Evolutionary conservation across 2,888 invertebrate species (phyloP).

Genomic region (Pollenia angustigena): DNA sequence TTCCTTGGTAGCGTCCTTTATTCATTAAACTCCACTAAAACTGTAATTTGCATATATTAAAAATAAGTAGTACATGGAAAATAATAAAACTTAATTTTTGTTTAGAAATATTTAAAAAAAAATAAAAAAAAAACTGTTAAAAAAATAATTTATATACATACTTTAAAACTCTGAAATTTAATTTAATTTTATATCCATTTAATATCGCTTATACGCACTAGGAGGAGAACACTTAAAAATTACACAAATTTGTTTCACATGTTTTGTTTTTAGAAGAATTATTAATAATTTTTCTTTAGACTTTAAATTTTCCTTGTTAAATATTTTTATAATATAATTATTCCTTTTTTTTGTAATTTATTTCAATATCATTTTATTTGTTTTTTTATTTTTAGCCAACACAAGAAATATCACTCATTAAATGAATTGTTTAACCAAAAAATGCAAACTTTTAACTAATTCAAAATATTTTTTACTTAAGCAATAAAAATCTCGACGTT

Average conservation of each 20-base stretch:
- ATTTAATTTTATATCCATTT: too few species aligned
- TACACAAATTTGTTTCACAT: too few species aligned
- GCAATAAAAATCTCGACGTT: conserved; percentile 19
- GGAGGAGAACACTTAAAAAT: neutral
- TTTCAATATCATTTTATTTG: conserved; percentile 21
- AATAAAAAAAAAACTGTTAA: too few species aligned
- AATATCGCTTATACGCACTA: conserved; percentile 22
- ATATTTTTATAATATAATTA: neutral
- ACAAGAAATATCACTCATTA: neutral
- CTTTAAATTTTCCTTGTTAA: neutral
- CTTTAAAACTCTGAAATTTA: too few species aligned
- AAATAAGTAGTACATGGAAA: too few species aligned
- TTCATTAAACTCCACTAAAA: neutral
- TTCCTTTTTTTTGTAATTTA: conserved; percentile 15
- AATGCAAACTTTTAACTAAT: conserved; percentile 58
- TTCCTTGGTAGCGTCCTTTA: neutral
- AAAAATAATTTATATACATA: too few species aligned
- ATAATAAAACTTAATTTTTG: too few species aligned
- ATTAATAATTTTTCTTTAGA: neutral
- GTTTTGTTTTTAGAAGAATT: too few species aligned
- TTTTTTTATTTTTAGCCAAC: conserved; percentile 12
- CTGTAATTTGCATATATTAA: too few species aligned
- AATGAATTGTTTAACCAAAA: conserved; percentile 42
- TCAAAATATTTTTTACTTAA: conserved; percentile 18
- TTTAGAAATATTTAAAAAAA: too few species aligned